Conservation (phyloP, 2,113 vertebrate genomes). For the Anthoscopus minutus region DNA sequence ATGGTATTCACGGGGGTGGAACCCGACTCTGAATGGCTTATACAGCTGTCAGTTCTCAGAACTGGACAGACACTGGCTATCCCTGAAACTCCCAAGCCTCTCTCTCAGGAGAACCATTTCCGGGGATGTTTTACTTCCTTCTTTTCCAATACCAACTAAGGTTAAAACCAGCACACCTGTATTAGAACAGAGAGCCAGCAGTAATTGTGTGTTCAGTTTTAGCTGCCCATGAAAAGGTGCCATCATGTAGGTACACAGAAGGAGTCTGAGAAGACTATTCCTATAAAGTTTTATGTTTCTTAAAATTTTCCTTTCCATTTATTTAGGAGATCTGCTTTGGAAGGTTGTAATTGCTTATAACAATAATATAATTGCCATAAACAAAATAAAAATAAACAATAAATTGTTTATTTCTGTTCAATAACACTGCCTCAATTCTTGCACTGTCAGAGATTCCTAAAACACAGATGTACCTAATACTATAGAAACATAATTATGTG, state of each 20-base stretch:
- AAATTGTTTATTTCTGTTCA: background rate
- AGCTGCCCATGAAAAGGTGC: background rate
- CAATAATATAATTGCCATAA: too few species aligned
- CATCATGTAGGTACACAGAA: background rate
- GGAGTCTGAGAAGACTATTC: background rate
- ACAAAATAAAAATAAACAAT: too few species aligned
- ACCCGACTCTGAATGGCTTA: too few species aligned
- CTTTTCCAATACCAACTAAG: too few species aligned
- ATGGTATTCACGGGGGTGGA: too few species aligned
- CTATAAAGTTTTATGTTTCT: background rate
- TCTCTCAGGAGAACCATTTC: too few species aligned
- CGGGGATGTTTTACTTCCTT: too few species aligned
- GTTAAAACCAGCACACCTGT: too few species aligned
- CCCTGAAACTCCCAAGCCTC: too few species aligned
- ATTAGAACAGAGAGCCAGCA: background rate
- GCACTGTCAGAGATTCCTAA: background rate
- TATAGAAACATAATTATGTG: background rate
- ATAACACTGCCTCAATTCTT: background rate
- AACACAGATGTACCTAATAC: background rate
- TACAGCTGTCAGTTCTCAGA: too few species aligned
- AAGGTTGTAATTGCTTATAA: background rate
- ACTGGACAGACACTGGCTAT: too few species aligned
- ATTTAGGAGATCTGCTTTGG: background rate
- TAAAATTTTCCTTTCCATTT: background rate
- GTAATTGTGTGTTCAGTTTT: background rate